Base-by-base conservation (phyloP, 2,797 vertebrate genomes). In the Rhadinocentrus ornatus region DNA sequence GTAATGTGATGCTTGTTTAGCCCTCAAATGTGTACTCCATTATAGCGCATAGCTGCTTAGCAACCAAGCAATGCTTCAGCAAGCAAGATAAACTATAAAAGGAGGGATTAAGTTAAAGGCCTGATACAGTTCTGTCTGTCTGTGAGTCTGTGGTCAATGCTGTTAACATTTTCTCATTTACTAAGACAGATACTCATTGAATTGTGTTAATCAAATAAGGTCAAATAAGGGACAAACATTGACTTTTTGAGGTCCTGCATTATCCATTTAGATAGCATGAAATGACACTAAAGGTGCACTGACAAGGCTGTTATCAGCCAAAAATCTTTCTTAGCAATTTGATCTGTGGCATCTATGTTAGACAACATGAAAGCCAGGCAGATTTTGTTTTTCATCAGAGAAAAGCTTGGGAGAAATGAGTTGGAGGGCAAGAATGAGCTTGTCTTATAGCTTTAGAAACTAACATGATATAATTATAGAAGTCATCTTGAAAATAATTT, bases 1-100 rank as follows among this genome's bases (percentile, higher is more conserved):
- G 53, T 77, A 68, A 68, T 39, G 60, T 81, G 71, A 82, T 24
- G 39, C 77, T 81, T 63, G 74, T 65, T 48, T 18, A 82, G 35
- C 68, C 67, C 26, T 86, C 52, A 77, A 77, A 80, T 67, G 58
- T 78, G 73, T 56, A 2, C 26, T 71, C 61, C 24, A 24, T 86
- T 86, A 82, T 74, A 59, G 26, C 41, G 63, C 56, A 34, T 22
- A 57, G 84, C 75, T 92, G 91, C 92, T 44, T 91, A 87, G 91
- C 89, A 92, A 91, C 91, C 87, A 91, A 85, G 86, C 86, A 74
- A 66, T 2, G 6, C 71, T 72, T 78, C 75, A 67, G 75, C 41
- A 67, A 84, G 67, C 41, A 66, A 70, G 64, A 70, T 3, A 15
- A 68, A 66, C 61, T 60, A 57, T 62, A 54, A 34, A 50, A 68